These are phyloP conservation scores for Sminthurinus signatus DNA, from an alignment of 1,140 invertebrate species.

Conservation along the genomic window DNA sequence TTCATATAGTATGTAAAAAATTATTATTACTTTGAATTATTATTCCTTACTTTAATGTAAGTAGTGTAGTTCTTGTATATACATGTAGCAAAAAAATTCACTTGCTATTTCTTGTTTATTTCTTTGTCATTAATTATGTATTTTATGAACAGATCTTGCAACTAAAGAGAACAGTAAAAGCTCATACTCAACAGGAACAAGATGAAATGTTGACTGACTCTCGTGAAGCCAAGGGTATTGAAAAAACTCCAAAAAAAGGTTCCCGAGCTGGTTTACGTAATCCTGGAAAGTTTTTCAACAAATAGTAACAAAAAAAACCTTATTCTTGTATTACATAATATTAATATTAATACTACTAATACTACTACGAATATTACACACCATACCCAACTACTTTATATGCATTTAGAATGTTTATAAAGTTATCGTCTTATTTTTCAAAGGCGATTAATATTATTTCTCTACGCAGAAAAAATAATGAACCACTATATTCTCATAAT, in stretches of 20 bases:
- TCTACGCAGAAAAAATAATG: no score
- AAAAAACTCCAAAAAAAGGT: conserved; percentile 38
- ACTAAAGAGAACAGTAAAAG: conserved; percentile 74
- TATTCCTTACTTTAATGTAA: no score
- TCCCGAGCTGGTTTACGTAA: conserved; percentile 24
- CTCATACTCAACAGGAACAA: conserved; percentile 57
- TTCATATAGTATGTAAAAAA: conserved; percentile 16
- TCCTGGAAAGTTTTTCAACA: conserved; percentile 25
- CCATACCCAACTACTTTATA: no score
- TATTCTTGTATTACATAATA: not conserved
- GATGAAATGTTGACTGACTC: conserved; percentile 56
- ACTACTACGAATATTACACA: no score
- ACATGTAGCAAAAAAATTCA: not conserved
- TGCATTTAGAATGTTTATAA: no score
- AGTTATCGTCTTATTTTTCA: no score
- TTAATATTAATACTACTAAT: no score
- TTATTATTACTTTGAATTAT: not conserved
- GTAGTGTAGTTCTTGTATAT: no score
- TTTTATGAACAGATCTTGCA: conserved; percentile 53
- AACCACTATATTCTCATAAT: no score
- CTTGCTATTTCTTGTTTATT: no score
- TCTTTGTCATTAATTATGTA: not conserved
- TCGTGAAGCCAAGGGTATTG: conserved; percentile 48
- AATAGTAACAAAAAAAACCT: conserved; percentile 8
- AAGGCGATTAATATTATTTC: no score